phyloP scores from a whole-genome alignment of 1,140 invertebrate species.

The Brachionus paranguensis region DNA sequence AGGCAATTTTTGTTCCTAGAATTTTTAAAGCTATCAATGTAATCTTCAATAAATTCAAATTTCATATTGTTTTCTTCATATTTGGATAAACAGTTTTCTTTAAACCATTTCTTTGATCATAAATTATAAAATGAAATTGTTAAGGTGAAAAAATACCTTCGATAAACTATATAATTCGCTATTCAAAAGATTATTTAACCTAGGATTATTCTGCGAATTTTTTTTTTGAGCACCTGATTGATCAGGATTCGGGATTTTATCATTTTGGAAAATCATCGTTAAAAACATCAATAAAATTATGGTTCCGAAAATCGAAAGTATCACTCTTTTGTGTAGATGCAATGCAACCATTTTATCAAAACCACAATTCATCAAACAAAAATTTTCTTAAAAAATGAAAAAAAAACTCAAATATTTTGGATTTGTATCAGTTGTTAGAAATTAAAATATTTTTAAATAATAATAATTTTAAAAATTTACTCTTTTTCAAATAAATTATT shows the following conservation, averaged over 20 bases:
- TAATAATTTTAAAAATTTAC: not conserved
- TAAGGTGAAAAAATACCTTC: not conserved
- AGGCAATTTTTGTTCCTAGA: not conserved
- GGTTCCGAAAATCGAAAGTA: not conserved
- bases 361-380: not conserved
- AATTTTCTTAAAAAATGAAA: not conserved
- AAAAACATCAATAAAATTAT: not conserved
- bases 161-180: not conserved
- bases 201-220: not conserved
- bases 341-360: not conserved
- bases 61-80: not conserved
- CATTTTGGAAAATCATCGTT: not conserved
- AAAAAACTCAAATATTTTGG: not conserved
- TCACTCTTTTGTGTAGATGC: not conserved
- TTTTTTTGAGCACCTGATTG: not conserved
- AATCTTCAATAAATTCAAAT: constrained; percentile 14
- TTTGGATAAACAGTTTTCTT: not conserved
- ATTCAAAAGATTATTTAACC: not conserved
- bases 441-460: not conserved
- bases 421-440: not conserved
- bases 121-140: not conserved
- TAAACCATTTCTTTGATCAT: not conserved
- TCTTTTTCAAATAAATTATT: not conserved
- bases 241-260: not conserved
- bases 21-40: not conserved